Conservation (phyloP, 1,140 invertebrate genomes). For the Caenorhabditis briggsae region DNA sequence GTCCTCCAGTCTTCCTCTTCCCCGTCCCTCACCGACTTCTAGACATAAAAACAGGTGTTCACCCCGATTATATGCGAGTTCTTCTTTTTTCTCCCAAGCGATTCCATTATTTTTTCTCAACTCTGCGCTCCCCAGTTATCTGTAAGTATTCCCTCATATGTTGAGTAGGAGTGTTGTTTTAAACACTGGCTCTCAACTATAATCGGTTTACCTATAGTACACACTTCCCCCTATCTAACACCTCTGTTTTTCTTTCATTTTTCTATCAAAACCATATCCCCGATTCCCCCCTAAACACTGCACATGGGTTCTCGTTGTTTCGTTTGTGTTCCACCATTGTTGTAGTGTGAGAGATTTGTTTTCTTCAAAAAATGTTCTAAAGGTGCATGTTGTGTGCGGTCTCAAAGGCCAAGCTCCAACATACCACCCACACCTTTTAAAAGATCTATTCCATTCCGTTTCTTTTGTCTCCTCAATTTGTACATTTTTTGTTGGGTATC, state of each 20-base stretch:
- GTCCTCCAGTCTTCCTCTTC: neutral
- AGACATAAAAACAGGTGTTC: slow-evolving; percentile 38
- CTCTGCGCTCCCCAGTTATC: slow-evolving; percentile 22
- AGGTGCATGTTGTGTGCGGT: neutral
- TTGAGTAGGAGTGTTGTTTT: neutral
- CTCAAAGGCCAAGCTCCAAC: too few relatives aligned
- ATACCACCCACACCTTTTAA: neutral
- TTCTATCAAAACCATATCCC: neutral
- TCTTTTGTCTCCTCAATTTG: neutral
- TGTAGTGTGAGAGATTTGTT: slow-evolving; percentile 35
- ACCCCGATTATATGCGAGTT: neutral
- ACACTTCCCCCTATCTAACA: neutral
- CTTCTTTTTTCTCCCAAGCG: neutral
- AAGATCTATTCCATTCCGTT: neutral
- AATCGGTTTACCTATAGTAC: slow-evolving; percentile 44
- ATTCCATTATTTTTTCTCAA: slow-evolving; percentile 15
- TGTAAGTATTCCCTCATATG: slow-evolving; percentile 43
- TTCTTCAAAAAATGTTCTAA: slow-evolving; percentile 18
- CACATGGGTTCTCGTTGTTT: slow-evolving; percentile 36
- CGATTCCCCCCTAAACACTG: neutral
- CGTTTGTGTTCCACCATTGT: neutral
- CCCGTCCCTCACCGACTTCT: slow-evolving; percentile 24
- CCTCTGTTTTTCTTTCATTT: slow-evolving; percentile 6
- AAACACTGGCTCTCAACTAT: neutral
- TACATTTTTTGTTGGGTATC: slow-evolving; percentile 51